Base-by-base conservation (phyloP, 2,113 vertebrate genomes). In the Engystomops pustulosus region DNA sequence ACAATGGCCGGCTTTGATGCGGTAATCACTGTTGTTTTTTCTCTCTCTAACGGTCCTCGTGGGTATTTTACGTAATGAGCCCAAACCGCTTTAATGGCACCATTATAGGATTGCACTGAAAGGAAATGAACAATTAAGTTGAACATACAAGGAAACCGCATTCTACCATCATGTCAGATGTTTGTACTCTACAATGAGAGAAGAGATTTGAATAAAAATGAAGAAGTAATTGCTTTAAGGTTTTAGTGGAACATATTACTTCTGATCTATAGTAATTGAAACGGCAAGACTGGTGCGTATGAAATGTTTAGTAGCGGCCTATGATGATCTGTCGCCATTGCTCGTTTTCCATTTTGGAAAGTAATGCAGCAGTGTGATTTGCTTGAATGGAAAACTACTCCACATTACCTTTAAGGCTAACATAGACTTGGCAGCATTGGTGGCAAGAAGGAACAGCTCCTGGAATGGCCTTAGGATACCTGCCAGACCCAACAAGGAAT, bases 111-210 rank as follows among this genome's bases (percentile, higher is more conserved):
- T 15, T 36, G 62, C 4, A 51, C 23, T 1, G 60, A 15, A 18
- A 70, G 80, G 47, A 81, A 71, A 75, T 75, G 27, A 49, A 11
- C 17, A 1, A 65, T 75, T 65, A 27, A 82, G 10, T 14, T 45
- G n/a, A 62, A 65, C 44, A 34, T 18, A 60, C 38, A 45, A 10
- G 12, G 47, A 60, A 60, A 82, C 32, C 36, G 32, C 69, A 41
- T 11, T 7, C n/a, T 30, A 23, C 47, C 17, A 27, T 65, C 12
- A 34, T 27, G 41, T 65, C 81, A 72, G 27, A 25, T 47, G 38
- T 36, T 83, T 60, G n/a, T n/a, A 74, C 69, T 49, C 10, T 30
- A 25, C 60, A 12, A 32, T 65, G 72, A 72, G 25, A 72, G 23
- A 49, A 53, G 23, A n/a, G 20, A 30, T 82, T 71, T 10, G n/a